Percentiles rank a stretch among this genome's conserved stretches.
These are phyloP conservation scores for Heterocephalus glaber DNA, from an alignment of 2,113 vertebrate genomes.

Conservation along the genomic window DNA sequence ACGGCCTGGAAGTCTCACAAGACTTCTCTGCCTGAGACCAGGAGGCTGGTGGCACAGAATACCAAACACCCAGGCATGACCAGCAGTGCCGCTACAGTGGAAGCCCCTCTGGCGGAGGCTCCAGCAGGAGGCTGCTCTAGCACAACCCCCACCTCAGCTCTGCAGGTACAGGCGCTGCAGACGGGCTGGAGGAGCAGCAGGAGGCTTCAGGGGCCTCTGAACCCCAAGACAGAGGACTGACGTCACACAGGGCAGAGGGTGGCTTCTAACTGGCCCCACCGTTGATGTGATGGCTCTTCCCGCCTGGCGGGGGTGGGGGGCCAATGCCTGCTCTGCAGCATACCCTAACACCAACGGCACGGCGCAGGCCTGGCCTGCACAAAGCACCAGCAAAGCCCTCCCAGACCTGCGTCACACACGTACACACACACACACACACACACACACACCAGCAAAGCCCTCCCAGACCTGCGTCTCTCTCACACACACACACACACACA, in stretches of 20 bases:
- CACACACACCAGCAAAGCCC: too few relatives aligned
- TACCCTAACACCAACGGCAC: too few relatives aligned
- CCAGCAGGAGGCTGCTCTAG: neutral
- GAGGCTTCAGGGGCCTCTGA: accelerated
- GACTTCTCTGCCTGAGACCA: neutral
- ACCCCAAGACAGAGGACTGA: neutral
- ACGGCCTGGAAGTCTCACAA: accelerated
- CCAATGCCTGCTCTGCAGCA: neutral
- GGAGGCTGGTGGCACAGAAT: neutral
- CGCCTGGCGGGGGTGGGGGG: neutral
- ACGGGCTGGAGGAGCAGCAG: neutral
- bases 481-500: too few relatives aligned
- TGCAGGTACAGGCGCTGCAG: neutral
- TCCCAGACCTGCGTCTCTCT: too few relatives aligned
- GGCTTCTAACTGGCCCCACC: neutral
- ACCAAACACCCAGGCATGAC: accelerated
- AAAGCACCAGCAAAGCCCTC: too few relatives aligned
- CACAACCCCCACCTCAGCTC: accelerated
- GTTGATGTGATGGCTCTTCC: neutral
- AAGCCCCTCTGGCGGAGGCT: neutral
- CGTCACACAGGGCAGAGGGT: neutral
- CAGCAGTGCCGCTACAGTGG: neutral
- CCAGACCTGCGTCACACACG: too few relatives aligned
- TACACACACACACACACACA: too few relatives aligned
- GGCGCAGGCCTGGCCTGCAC: accelerated